Evolutionary conservation across 2,797 vertebrate genomes (phyloP).

Genomic region (Knipowitschia caucasica): DNA sequence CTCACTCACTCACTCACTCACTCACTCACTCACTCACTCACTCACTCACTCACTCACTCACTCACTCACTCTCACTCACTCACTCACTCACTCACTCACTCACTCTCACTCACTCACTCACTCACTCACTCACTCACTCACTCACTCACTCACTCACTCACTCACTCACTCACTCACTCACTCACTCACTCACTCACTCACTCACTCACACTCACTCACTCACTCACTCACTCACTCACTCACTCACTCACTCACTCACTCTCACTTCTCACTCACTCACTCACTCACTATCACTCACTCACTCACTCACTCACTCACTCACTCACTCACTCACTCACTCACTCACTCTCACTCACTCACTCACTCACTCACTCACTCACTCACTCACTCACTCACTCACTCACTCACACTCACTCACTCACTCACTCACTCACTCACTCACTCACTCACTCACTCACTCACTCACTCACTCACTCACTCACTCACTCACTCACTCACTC

Average conservation of each 20-base stretch:
- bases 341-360: too few species aligned
- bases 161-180: not conserved
- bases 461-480: not conserved
- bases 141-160: not conserved
- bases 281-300: not conserved
- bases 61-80: not conserved
- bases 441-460: not conserved
- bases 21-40: not conserved
- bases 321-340: too few species aligned
- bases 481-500: not conserved
- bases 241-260: not conserved
- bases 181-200: conserved; percentile 1
- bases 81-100: not conserved
- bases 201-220: not conserved
- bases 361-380: not conserved
- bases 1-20: not conserved
- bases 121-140: not conserved
- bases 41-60: not conserved
- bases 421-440: not conserved
- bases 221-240: not conserved
- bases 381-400: too few species aligned
- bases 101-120: not conserved
- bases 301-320: too few species aligned
- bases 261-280: not conserved
- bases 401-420: too few species aligned